Evolutionary conservation across 2,113 vertebrate genomes (phyloP).

Genomic region (Oncorhynchus tshawytscha): DNA sequence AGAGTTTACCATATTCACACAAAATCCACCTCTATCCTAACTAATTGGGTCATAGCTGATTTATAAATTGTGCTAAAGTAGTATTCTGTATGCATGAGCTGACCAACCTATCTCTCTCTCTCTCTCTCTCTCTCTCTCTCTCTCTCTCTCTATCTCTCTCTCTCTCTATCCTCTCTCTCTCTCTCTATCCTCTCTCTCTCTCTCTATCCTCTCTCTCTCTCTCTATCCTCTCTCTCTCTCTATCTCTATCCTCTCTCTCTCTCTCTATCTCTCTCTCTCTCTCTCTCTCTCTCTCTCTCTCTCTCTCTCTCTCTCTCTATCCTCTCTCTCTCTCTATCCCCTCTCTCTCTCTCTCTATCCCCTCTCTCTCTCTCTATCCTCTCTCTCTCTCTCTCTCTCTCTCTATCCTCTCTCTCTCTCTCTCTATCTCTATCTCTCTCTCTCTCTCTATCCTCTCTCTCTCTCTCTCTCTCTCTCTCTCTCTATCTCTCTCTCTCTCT

Average conservation of each 20-base stretch:
- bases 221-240: too few relatives aligned
- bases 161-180: not conserved
- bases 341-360: not conserved
- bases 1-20: not conserved
- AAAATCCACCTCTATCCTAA: not conserved
- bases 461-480: not conserved
- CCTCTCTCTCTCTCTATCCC: too few relatives aligned
- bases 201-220: not conserved
- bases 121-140: not conserved
- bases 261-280: not conserved
- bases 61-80: constrained; percentile 19
- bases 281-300: not conserved
- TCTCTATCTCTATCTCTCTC: too few relatives aligned
- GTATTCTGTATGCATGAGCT: constrained; percentile 32
- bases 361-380: too few relatives aligned
- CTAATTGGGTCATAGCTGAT: not conserved
- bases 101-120: not conserved
- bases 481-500: not conserved
- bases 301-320: not conserved
- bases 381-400: not conserved
- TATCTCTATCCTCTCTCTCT: not conserved
- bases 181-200: too few relatives aligned
- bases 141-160: too few relatives aligned
- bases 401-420: not conserved
- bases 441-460: not conserved